Evolutionary conservation across 2,888 invertebrate species (phyloP), one percentile per base, ranked within the genome.

Genomic region (Melanotus villosus): DNA sequence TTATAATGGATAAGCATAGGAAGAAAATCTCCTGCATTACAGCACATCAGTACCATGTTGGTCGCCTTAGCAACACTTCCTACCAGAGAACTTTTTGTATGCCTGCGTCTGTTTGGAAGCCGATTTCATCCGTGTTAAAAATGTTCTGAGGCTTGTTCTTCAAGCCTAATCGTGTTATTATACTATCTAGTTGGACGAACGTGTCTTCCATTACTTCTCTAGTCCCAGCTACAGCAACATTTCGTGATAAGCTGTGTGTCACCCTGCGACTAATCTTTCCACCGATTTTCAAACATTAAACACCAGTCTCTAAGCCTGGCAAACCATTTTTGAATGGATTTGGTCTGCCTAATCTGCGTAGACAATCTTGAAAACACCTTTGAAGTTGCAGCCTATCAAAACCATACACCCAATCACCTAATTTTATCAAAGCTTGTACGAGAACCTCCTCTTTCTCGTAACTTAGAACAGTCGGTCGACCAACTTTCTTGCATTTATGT

Each of bases 81-180:
- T 6, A 73, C 69, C 14, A 69, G 12, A 58, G 70, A 65, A 56
- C 38, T 66, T 73, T 74, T 38, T 71, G 64, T 4, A 59, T 18
- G 1, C 74, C 72, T 16, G 64, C 71, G 38, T 73, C 71, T 4
- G 71, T 72, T 71, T 74, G 72, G 41, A 74, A 74, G 6, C 69
- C 72, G n/a, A 36, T 54, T 50, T 68, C 70, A 32, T 73, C 64
- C 21, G 60, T 64, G 10, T 73, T 73, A 57, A 64, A 73, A 12
- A 71, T 67, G 38, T 75, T 75, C 57, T 74, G 71, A 7, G 71
- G 71, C 21, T 54, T 54, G n/a, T 32, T 54, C 19, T 66, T 9
- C 34, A 72, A 66, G 50, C 26, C 38, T 16, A 45, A 26, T 30
- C 57, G 30, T 9, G 12, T 10, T 3, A 63, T 50, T 9, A 54